Base-by-base conservation (phyloP, 2,888 invertebrate species). In the Drosophila yooni region DNA sequence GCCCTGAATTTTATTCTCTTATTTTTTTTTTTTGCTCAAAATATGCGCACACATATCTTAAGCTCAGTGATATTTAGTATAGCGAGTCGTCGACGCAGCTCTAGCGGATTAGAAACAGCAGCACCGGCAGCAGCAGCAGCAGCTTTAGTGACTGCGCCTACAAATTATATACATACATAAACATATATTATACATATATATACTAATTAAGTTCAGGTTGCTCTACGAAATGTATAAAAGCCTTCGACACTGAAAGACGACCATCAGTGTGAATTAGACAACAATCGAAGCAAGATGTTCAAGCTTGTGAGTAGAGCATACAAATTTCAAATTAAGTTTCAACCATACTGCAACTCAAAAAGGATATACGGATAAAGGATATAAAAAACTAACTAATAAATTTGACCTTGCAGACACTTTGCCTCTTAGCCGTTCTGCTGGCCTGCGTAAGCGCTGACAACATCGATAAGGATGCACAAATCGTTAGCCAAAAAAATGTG, bases 401-500 rank as follows among this genome's bases (percentile, higher is more conserved):
- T 31, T 46, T 36, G 21, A 21, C 27, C 8, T 78, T 70, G 25
- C 74, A 88, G 90, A 59, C 89, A 18, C 33, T 88, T 36, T 90
- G 82, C 63, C 65, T 91, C n/a, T 58, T 91, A 43, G 79, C 89
- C 73, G 81, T 85, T 58, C 54, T 92, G 66, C 71, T 91, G 74
- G 90, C 89, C 63, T 83, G 81, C 65, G 88, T 79, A 61, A 79
- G 73, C 33, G 92, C 91, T 52, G 92, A 92, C 53, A 79, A 91
- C 71, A 90, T 91, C 69, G 68, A 92, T 76, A 89, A 82, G 63
- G 82, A 92, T 72, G 91, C 91, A 3, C 34, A 76, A 34, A 71
- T 0, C 71, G 84, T 71, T 93, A 94, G 52, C 92, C 94, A 53
- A 62, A 82, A 25, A 88, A 94, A 61, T 46, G 81, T 82, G 18